Percentiles rank a stretch among this genome's conserved stretches.
phyloP scores from a whole-genome alignment of 2,888 invertebrate species.

The Unio pictorum region DNA sequence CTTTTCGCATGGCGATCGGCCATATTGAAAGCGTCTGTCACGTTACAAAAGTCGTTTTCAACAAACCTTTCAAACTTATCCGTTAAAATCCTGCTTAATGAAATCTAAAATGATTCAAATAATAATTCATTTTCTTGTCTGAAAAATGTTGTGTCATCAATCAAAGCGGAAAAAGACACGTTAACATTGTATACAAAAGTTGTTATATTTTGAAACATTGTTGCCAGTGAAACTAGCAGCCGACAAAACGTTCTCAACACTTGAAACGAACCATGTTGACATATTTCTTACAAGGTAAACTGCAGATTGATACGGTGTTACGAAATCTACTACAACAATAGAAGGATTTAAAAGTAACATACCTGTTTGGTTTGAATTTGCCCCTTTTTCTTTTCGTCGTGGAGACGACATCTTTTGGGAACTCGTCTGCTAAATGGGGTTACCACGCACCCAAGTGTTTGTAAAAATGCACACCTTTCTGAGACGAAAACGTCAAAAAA shows the following conservation, averaged over 20 bases:
- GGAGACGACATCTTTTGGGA: constrained; percentile 32
- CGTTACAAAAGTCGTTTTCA: background rate
- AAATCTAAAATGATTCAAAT: no score
- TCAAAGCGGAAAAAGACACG: background rate
- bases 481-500: no score
- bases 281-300: no score
- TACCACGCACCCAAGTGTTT: constrained; percentile 15
- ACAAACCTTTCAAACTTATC: no score
- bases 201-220: constrained; percentile 6
- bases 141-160: background rate
- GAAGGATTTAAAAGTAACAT: no score
- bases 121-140: no score
- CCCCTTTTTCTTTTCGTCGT: constrained; percentile 29
- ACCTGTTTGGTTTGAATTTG: constrained; percentile 20
- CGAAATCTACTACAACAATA: no score
- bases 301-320: no score
- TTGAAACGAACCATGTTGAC: no score
- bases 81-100: no score
- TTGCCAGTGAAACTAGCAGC: constrained; percentile 11
- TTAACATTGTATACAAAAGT: background rate
- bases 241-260: constrained; percentile 7
- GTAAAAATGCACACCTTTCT: background rate
- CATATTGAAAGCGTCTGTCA: constrained; percentile 42
- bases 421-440: constrained; percentile 36
- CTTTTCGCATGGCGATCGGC: constrained; percentile 11